phyloP scores from a whole-genome alignment of 2,797 vertebrate genomes.

The Lepidocolaptes lacrymiger region DNA sequence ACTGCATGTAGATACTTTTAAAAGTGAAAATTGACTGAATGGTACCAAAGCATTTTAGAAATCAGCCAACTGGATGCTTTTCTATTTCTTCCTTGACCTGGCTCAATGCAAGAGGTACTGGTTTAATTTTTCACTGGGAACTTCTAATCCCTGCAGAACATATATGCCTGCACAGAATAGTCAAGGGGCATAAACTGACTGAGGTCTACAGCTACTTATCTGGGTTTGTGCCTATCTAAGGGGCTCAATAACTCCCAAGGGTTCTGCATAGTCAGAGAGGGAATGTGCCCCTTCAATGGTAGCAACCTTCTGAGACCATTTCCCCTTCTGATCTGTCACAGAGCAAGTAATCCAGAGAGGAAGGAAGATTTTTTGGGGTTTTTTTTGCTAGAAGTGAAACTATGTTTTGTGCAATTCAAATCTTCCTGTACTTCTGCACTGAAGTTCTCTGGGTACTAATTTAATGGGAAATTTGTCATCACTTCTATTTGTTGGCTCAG shows the following conservation, averaged over 20 bases:
- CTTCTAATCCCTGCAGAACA: not conserved
- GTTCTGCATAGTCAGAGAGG: not conserved
- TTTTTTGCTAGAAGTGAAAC: not conserved
- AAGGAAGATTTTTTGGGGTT: not conserved
- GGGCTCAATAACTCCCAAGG: not conserved
- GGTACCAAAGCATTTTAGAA: not conserved
- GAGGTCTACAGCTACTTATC: not conserved
- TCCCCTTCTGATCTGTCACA: not conserved
- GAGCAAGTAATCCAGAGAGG: not conserved
- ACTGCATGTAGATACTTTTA: not conserved
- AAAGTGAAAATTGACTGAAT: not conserved
- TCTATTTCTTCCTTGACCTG: not conserved
- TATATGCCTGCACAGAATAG: not conserved
- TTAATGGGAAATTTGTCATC: not conserved
- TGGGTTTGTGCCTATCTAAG: not conserved
- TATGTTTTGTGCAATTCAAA: not conserved
- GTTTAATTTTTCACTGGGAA: slow-evolving; percentile 1
- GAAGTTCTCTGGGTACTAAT: not conserved
- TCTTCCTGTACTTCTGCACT: not conserved
- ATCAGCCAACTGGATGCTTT: not conserved
- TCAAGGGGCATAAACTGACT: not conserved
- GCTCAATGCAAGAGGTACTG: not conserved
- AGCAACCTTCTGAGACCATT: not conserved
- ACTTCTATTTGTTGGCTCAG: not conserved
- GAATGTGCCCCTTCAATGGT: not conserved